Conservation (phyloP, 2,888 invertebrate species). For the Cephus nigrinus region DNA sequence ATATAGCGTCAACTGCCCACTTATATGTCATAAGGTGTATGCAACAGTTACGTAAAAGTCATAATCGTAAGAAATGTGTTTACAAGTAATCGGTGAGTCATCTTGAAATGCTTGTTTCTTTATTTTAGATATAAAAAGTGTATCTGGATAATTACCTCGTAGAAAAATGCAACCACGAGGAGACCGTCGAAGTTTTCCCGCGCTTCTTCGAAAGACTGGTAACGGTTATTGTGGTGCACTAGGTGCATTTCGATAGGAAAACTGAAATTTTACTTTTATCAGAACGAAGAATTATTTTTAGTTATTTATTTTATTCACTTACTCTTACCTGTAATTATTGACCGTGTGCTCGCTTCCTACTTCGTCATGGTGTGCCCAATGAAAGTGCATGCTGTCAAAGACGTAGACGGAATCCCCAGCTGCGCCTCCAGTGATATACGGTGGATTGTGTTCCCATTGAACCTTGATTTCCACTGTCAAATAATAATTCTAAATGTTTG, state of each 20-base stretch:
- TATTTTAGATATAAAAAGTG: neutral
- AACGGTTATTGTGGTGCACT: constrained; percentile 77
- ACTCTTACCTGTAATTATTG: neutral
- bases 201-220: constrained; percentile 71
- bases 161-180: constrained; percentile 80
- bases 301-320: neutral
- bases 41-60: neutral
- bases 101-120: neutral
- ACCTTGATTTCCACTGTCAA: neutral
- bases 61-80: neutral
- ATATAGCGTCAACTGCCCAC: neutral
- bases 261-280: constrained; percentile 57
- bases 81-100: neutral
- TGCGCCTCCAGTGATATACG: neutral
- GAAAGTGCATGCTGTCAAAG: neutral
- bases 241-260: constrained; percentile 80
- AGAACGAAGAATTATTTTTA: neutral
- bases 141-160: constrained; percentile 69
- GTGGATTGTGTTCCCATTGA: neutral
- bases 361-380: neutral
- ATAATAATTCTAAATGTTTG: neutral
- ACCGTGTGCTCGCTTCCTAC: neutral
- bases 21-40: neutral
- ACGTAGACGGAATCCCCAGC: neutral
- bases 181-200: constrained; percentile 76